Evolutionary conservation across 2,888 invertebrate species (phyloP), one percentile per base, ranked within the genome.

Genomic region (Chouioia cunea): DNA sequence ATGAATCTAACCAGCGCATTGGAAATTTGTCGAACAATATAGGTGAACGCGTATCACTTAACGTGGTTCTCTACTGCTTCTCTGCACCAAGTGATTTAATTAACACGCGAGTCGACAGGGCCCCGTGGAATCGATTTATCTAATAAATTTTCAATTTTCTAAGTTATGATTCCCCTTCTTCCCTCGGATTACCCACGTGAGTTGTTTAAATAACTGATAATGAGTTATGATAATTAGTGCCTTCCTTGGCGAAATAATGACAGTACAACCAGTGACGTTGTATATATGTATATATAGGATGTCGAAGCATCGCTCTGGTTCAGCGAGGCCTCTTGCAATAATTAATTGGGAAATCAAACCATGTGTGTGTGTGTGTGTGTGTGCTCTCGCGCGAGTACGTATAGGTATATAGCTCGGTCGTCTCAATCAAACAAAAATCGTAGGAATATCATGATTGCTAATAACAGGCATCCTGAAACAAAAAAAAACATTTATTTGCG

Each of bases 81-180:
- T 63, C 43, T 10, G 46, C 48, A 50, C 60, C 44, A 50, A 64
- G 60, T 47, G 48, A 63, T 71, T 71, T 60, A 71, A 71, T 64
- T 65, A 46, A 20, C 14, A n/a, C 44, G 14, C 54, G n/a, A 52
- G 59, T 47, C 56, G 1, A 20, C 20, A 16, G 27, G 50, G 14
- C 3, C 56, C 47, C 27, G 22, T 50, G 44, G 46, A 70, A 46
- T 47, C 56, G 58, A 74, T 76, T 76, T 65, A 76, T 75, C 74
- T 67, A 74, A 74, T 68, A 75, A 74, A 73, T 70, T 75, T 73
- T 70, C 67, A 74, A 76, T 73, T 66, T 69, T 59, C 71, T 58
- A 62, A 52, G 14, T 63, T 71, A 71, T 71, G 69, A n/a, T n/a
- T n/a, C n/a, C 68, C 52, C 65, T 53, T 36, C 52, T 58, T 27